These are phyloP conservation scores for Dascyllus trimaculatus DNA, from an alignment of 2,113 vertebrate genomes.

Conservation along the genomic window DNA sequence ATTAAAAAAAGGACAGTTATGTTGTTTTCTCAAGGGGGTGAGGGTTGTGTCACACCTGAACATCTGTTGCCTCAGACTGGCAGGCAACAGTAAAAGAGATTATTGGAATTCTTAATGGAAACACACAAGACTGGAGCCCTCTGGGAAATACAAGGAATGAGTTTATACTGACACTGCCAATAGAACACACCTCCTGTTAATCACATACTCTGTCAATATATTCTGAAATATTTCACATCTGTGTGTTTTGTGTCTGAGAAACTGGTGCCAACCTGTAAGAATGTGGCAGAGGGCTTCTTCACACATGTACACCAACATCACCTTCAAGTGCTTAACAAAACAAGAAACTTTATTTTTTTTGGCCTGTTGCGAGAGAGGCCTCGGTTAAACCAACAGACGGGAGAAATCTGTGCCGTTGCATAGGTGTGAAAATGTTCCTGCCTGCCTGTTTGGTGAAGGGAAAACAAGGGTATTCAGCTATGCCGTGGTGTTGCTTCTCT, in stretches of 20 bases:
- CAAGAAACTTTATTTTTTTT: conserved; percentile 10
- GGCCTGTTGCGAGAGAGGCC: conserved; percentile 38
- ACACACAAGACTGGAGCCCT: conserved; percentile 6
- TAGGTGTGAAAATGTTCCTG: conserved; percentile 59
- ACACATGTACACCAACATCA: conserved; percentile 19
- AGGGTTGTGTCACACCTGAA: conserved; percentile 64
- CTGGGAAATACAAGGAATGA: conserved; percentile 8
- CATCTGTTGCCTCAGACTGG: conserved; percentile 67
- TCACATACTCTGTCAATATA: neutral
- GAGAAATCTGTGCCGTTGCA: conserved; percentile 23
- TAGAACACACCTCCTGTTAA: conserved; percentile 15
- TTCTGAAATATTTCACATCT: conserved; percentile 34
- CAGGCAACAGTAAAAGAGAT: conserved; percentile 37
- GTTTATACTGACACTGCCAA: neutral
- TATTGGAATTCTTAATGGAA: conserved; percentile 40
- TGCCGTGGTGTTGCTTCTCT: conserved; percentile 40
- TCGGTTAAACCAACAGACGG: conserved; percentile 52
- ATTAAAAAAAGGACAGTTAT: conserved; percentile 3
- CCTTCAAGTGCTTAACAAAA: conserved; percentile 54
- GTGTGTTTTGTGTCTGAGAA: neutral
- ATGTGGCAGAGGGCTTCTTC: conserved; percentile 28
- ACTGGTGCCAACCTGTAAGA: conserved; percentile 37
- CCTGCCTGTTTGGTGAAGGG: conserved; percentile 23
- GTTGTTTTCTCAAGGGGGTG: conserved; percentile 29
- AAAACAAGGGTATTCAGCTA: conserved; percentile 32